Percentiles rank a stretch among this genome's conserved stretches.
Conservation (phyloP, 1,140 invertebrate genomes). For the Acromyrmex heyeri region DNA sequence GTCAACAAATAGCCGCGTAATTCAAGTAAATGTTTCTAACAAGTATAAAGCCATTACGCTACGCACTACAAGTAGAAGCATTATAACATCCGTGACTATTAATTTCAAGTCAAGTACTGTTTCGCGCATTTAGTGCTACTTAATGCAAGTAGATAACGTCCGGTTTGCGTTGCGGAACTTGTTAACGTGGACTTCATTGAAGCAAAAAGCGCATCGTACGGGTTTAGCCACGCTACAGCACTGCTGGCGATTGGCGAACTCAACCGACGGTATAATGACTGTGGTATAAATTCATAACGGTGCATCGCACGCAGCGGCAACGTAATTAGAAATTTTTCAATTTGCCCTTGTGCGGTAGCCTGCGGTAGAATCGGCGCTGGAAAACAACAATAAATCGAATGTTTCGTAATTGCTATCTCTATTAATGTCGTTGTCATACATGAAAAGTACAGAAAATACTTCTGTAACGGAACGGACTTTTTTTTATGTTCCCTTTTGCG, state of each 20-base stretch:
- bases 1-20: background rate
- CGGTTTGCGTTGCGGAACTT: slow-evolving; percentile 14
- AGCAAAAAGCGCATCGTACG: slow-evolving; percentile 22
- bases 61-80: background rate
- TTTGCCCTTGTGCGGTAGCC: slow-evolving; percentile 1
- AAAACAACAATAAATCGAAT: slow-evolving; percentile 39
- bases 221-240: slow-evolving; percentile 24
- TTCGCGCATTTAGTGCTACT: slow-evolving; percentile 31
- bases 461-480: background rate
- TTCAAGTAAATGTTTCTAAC: background rate
- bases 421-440: slow-evolving; percentile 35
- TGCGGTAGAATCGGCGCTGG: background rate
- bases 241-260: background rate
- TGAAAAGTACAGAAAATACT: background rate
- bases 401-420: slow-evolving; percentile 45
- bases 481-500: slow-evolving; percentile 23
- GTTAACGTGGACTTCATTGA: slow-evolving; percentile 30
- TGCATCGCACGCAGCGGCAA: slow-evolving; percentile 31
- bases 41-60: background rate
- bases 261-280: slow-evolving; percentile 45
- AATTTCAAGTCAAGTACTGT: slow-evolving; percentile 33
- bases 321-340: slow-evolving; percentile 64
- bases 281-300: slow-evolving; percentile 63
- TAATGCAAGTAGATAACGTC: slow-evolving; percentile 26
- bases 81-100: slow-evolving; percentile 8